Conservation (phyloP, 53 echinoderm and acorn worm genomes). For the Antedon mediterranea region DNA sequence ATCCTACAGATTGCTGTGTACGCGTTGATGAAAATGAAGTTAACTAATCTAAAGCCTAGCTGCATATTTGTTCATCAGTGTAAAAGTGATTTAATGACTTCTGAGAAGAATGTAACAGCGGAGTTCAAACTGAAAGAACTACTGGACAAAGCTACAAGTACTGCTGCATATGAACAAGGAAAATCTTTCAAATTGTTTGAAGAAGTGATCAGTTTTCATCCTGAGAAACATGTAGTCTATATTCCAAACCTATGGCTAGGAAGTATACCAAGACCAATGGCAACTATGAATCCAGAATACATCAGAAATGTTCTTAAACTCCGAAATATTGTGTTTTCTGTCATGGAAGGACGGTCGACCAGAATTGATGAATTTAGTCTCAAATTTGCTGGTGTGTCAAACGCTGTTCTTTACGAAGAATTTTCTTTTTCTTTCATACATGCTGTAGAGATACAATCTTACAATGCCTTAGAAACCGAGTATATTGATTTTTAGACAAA, state of each 20-base stretch:
- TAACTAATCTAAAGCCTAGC: neutral
- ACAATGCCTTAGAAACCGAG: neutral
- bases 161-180: neutral
- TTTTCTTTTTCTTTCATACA: neutral
- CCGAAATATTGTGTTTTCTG: neutral
- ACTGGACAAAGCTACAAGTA: neutral
- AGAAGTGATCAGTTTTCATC: conserved; percentile 27
- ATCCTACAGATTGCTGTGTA: neutral
- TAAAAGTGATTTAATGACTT: neutral
- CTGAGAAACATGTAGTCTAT: neutral
- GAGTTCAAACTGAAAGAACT: neutral
- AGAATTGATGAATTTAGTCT: neutral
- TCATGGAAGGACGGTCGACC: neutral
- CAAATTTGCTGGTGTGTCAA: neutral
- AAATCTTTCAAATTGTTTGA: neutral
- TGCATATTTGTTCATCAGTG: neutral
- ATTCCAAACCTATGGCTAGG: conserved; percentile 41
- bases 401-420: neutral
- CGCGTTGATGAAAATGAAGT: neutral
- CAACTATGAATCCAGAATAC: conserved; percentile 38
- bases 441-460: neutral
- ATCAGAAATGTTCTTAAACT: neutral
- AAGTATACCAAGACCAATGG: conserved; percentile 29
- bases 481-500: neutral
- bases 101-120: neutral